Evolutionary conservation across 2,888 invertebrate species (phyloP).

Genomic region (Catocala nupta): DNA sequence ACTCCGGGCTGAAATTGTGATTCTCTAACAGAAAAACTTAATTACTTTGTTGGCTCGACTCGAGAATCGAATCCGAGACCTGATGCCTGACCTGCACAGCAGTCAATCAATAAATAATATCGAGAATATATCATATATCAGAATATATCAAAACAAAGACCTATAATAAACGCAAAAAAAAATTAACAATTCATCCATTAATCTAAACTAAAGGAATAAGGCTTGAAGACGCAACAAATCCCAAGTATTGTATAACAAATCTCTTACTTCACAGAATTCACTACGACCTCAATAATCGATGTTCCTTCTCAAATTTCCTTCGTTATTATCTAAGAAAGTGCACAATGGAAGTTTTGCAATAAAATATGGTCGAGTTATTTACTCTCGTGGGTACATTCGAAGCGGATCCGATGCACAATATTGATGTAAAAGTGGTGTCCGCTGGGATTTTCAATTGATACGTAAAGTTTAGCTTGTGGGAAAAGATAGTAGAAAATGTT

Average conservation of each 20-base stretch:
- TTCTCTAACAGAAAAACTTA: too few relatives aligned
- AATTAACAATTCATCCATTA: too few relatives aligned
- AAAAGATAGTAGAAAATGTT: constrained; percentile 1
- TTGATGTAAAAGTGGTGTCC: constrained; percentile 36
- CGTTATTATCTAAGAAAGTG: constrained; percentile 36
- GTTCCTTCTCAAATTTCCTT: constrained; percentile 34
- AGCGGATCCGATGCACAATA: constrained; percentile 35
- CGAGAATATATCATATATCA: too few relatives aligned
- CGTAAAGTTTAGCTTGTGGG: constrained; percentile 21
- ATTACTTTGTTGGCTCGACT: too few relatives aligned
- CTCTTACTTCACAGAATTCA: not conserved
- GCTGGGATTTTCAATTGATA: constrained; percentile 35
- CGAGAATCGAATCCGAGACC: too few relatives aligned
- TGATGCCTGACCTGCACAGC: too few relatives aligned
- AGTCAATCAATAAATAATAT: too few relatives aligned
- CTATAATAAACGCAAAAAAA: too few relatives aligned
- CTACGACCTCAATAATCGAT: constrained; percentile 5
- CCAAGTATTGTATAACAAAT: not conserved
- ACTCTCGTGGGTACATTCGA: constrained; percentile 32
- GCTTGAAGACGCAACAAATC: too few relatives aligned
- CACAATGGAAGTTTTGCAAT: constrained; percentile 47
- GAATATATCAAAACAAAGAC: too few relatives aligned
- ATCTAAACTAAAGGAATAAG: too few relatives aligned
- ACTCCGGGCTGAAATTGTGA: too few relatives aligned
- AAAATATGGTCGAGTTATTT: constrained; percentile 53